phyloP scores from a whole-genome alignment of 2,888 invertebrate species.

The Fragum sueziense region DNA sequence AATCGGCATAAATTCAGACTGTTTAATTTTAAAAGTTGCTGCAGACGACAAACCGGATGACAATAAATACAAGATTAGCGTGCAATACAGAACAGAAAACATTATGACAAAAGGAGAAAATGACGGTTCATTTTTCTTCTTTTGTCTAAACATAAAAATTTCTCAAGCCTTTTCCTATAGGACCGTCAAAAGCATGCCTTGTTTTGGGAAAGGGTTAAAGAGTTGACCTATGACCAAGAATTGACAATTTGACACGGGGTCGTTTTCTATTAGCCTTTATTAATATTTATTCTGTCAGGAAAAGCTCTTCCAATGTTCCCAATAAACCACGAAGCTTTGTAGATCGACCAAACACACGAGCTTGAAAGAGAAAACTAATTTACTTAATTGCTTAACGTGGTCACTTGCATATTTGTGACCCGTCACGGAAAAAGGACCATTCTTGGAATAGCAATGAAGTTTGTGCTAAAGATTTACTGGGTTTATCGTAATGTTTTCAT shows the following conservation, averaged over 20 bases:
- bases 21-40: too few species aligned
- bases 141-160: too few species aligned
- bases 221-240: background rate
- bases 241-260: background rate
- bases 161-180: too few species aligned
- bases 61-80: too few species aligned
- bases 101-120: background rate
- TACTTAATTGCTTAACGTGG: background rate
- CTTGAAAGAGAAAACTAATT: background rate
- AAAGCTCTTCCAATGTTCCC: background rate
- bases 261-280: background rate
- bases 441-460: too few species aligned
- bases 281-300: slow-evolving; percentile 10
- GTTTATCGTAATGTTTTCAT: too few species aligned
- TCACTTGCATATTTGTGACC: background rate
- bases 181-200: background rate
- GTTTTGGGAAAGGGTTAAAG: background rate
- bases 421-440: too few species aligned
- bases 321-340: background rate
- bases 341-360: background rate
- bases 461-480: too few species aligned
- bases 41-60: too few species aligned
- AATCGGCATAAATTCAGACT: background rate
- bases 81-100: too few species aligned
- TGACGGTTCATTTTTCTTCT: too few species aligned